phyloP scores from a whole-genome alignment of 2,888 invertebrate species.

The Aplocera efformata region DNA sequence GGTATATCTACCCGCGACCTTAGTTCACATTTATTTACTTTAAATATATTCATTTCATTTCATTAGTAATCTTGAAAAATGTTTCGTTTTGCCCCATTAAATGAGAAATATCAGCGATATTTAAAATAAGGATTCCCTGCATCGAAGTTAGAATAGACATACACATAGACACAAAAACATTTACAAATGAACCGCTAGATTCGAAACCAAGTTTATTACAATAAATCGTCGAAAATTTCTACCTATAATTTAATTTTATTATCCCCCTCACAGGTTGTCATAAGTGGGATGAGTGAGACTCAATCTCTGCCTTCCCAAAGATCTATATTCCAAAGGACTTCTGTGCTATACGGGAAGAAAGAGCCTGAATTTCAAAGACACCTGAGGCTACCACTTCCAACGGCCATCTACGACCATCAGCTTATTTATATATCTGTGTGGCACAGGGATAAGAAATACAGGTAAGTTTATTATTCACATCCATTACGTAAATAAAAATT shows the following conservation, averaged over 20 bases:
- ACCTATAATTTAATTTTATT: slow-evolving; percentile 3
- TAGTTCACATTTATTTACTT: background rate
- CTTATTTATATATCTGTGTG: slow-evolving; percentile 90
- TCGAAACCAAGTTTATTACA: too few relatives aligned
- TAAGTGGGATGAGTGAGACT: slow-evolving; percentile 70
- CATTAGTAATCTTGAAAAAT: too few relatives aligned
- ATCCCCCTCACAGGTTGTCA: slow-evolving; percentile 70
- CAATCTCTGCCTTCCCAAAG: slow-evolving; percentile 66
- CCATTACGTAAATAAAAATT: background rate
- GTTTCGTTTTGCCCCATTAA: too few relatives aligned
- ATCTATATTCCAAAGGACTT: slow-evolving; percentile 87
- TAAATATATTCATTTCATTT: too few relatives aligned
- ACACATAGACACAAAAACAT: too few relatives aligned
- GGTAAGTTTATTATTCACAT: slow-evolving; percentile 70
- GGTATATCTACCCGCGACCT: too few relatives aligned
- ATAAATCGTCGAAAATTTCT: too few relatives aligned
- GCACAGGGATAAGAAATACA: slow-evolving; percentile 90
- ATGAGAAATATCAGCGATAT: too few relatives aligned
- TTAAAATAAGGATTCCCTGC: too few relatives aligned
- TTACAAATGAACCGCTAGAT: too few relatives aligned
- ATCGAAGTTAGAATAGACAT: too few relatives aligned
- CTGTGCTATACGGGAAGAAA: slow-evolving; percentile 88
- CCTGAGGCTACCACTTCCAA: slow-evolving; percentile 83
- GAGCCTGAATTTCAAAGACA: slow-evolving; percentile 90
- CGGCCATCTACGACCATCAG: slow-evolving; percentile 76